These are phyloP conservation scores for Sterrhoptilus dennistouni DNA, from an alignment of 2,113 vertebrate genomes.

Conservation along the genomic window DNA sequence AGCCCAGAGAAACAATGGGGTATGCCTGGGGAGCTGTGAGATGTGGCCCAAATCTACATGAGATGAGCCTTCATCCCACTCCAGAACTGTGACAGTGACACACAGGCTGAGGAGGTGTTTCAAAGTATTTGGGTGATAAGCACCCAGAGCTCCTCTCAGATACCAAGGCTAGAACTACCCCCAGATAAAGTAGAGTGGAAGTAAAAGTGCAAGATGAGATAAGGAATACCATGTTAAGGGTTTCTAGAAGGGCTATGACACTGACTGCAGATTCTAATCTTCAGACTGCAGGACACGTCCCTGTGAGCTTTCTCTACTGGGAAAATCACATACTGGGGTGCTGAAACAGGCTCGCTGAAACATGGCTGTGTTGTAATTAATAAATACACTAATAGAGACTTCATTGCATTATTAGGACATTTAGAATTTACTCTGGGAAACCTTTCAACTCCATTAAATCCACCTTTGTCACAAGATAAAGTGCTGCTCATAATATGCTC, in stretches of 20 bases:
- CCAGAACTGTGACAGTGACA: neutral
- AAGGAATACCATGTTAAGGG: neutral
- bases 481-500: constrained; percentile 53
- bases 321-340: neutral
- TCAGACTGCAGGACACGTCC: neutral
- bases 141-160: neutral
- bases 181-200: neutral
- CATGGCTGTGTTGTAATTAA: constrained; percentile 13
- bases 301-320: neutral
- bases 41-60: neutral
- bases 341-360: constrained; percentile 2
- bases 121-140: neutral
- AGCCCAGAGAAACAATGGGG: neutral
- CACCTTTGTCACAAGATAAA: constrained; percentile 71
- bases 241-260: neutral
- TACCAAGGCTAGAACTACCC: neutral
- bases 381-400: constrained; percentile 56
- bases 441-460: constrained; percentile 67
- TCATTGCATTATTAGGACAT: constrained; percentile 60
- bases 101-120: neutral
- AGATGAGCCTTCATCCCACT: neutral
- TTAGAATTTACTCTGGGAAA: constrained; percentile 68
- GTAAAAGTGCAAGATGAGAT: neutral
- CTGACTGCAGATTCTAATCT: rapidly evolving
- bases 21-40: neutral